Percentiles rank a stretch among this genome's conserved stretches.
Conservation (phyloP, 1,140 invertebrate species). For the Drosophila ercepeae region DNA sequence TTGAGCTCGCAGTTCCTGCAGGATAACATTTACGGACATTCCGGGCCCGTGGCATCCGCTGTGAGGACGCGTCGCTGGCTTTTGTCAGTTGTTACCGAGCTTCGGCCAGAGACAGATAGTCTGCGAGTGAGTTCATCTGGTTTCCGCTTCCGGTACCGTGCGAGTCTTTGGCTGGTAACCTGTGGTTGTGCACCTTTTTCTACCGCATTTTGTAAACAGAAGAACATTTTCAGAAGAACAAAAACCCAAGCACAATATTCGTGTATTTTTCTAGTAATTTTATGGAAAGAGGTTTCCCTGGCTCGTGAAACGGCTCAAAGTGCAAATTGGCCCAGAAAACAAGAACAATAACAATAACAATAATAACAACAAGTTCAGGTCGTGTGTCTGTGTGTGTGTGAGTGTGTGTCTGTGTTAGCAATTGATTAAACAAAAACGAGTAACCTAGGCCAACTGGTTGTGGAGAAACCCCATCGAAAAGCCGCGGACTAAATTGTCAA, state of each 20-base stretch:
- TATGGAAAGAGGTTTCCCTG: slow-evolving; percentile 50
- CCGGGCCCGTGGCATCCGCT: slow-evolving; percentile 53
- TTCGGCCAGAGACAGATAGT: slow-evolving; percentile 70
- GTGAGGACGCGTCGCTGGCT: slow-evolving; percentile 69
- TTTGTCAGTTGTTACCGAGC: slow-evolving; percentile 73
- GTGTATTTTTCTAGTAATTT: slow-evolving; percentile 58
- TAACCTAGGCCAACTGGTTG: slow-evolving; percentile 73
- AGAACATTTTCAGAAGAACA: background rate
- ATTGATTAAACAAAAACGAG: slow-evolving; percentile 78
- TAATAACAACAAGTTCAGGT: slow-evolving; percentile 53
- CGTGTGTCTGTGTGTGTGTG: slow-evolving; percentile 3
- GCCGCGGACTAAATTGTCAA: slow-evolving; percentile 3
- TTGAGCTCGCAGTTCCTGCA: slow-evolving; percentile 45
- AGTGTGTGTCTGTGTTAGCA: slow-evolving; percentile 40
- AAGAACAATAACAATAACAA: slow-evolving; percentile 13
- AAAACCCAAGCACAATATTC: slow-evolving; percentile 1
- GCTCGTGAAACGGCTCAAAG: slow-evolving; percentile 32
- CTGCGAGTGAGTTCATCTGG: slow-evolving; percentile 34
- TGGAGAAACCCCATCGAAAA: slow-evolving; percentile 35
- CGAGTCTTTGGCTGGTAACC: slow-evolving; percentile 51
- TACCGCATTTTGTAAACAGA: slow-evolving; percentile 53
- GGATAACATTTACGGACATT: slow-evolving; percentile 40
- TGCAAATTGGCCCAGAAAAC: slow-evolving; percentile 49
- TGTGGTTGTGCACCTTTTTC: slow-evolving; percentile 72
- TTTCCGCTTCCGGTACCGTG: slow-evolving; percentile 39